A percentile compares a stretch with the other conserved stretches of the same genome.
Conservation (phyloP, 2,888 invertebrate genomes). For the Xylota sylvarum region DNA sequence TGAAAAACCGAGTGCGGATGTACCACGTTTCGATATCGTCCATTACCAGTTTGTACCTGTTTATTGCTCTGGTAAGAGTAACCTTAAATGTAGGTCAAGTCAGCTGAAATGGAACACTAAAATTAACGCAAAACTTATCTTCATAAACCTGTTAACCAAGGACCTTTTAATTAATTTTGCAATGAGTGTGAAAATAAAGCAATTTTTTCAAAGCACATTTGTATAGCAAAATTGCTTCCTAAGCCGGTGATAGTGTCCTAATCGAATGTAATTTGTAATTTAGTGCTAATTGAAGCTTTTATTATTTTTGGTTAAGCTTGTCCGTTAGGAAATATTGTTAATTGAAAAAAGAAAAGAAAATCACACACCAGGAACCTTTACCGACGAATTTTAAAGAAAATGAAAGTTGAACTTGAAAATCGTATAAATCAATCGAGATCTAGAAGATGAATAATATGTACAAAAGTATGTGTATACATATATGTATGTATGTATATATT, state of each 20-base stretch:
- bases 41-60: no score
- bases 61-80: no score
- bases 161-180: no score
- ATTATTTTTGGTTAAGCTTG: not conserved
- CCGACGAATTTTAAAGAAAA: not conserved
- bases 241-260: not conserved
- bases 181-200: not conserved
- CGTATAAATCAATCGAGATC: not conserved
- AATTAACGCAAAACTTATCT: no score
- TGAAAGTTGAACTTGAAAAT: conserved; percentile 13
- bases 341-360: conserved; percentile 17
- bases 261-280: not conserved
- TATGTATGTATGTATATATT: not conserved
- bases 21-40: no score
- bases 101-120: no score
- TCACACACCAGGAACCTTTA: not conserved
- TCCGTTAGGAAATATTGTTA: not conserved
- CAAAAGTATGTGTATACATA: no score
- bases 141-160: no score
- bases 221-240: not conserved
- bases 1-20: no score
- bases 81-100: no score
- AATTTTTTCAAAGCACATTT: not conserved
- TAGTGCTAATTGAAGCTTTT: conserved; percentile 9
- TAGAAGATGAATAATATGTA: conserved; percentile 29